Evolutionary conservation across 1,140 invertebrate genomes (phyloP).

Genomic region (Cyrtorhinus lividipennis): DNA sequence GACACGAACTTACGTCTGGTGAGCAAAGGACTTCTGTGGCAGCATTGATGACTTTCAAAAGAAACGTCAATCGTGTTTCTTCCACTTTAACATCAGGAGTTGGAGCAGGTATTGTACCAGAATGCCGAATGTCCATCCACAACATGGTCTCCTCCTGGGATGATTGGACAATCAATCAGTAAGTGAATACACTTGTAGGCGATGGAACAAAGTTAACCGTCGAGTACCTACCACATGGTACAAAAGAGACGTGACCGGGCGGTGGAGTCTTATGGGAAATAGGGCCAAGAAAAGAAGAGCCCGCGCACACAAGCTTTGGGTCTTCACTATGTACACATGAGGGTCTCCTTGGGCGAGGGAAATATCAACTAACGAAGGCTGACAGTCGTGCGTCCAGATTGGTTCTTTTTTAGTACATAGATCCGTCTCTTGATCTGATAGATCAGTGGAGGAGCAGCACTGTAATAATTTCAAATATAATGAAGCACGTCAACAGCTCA

Average conservation of each 20-base stretch:
- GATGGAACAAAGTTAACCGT: not conserved
- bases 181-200: not conserved
- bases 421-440: not conserved
- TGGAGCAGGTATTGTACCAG: conserved; percentile 26
- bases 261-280: conserved; percentile 59
- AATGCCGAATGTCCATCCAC: conserved; percentile 13
- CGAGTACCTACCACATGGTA: conserved; percentile 43
- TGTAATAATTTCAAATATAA: too few relatives aligned
- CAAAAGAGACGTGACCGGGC: conserved; percentile 59
- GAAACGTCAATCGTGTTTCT: conserved; percentile 30
- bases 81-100: conserved; percentile 29
- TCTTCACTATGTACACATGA: conserved; percentile 56
- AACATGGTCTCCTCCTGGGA: conserved; percentile 4
- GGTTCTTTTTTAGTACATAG: conserved; percentile 27
- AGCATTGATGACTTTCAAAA: conserved; percentile 30
- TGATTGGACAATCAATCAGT: not conserved
- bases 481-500: too few relatives aligned
- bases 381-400: conserved; percentile 44
- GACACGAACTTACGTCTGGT: too few relatives aligned
- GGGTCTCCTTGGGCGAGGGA: conserved; percentile 50
- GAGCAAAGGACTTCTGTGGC: conserved; percentile 21
- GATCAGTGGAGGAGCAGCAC: too few relatives aligned
- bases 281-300: conserved; percentile 61
- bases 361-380: conserved; percentile 45
- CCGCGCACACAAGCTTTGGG: conserved; percentile 35